phyloP scores from a whole-genome alignment of 2,888 invertebrate genomes.

The Caenorhabditis parvicauda region DNA sequence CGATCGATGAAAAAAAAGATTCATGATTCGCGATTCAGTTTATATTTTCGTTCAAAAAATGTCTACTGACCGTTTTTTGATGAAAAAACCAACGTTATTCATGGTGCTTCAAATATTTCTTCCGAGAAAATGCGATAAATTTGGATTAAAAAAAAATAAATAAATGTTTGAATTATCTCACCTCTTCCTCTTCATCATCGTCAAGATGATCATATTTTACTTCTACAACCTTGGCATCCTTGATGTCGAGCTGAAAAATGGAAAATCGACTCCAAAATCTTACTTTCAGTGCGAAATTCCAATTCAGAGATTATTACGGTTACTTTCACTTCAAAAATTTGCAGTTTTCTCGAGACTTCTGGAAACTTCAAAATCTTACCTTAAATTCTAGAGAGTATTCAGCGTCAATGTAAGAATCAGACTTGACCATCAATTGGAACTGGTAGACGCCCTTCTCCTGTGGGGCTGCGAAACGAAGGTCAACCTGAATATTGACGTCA shows the following conservation, averaged over 20 bases:
- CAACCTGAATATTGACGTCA: conserved; percentile 65
- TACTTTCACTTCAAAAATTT: too few species aligned
- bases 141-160: not conserved
- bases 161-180: not conserved
- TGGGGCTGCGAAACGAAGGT: conserved; percentile 93
- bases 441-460: conserved; percentile 83
- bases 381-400: conserved; percentile 92
- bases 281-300: too few species aligned
- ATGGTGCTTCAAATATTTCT: too few species aligned
- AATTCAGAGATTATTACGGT: not conserved
- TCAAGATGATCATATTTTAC: conserved; percentile 68
- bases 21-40: too few species aligned
- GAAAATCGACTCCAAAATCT: conserved; percentile 1
- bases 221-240: conserved; percentile 75
- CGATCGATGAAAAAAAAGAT: too few species aligned
- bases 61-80: too few species aligned
- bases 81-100: too few species aligned
- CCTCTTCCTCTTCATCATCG: conserved; percentile 58
- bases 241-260: conserved; percentile 82
- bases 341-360: not conserved
- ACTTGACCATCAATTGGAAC: conserved; percentile 79
- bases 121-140: not conserved
- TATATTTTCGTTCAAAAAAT: too few species aligned
- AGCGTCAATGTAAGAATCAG: conserved; percentile 94
- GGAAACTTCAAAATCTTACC: conserved; percentile 63